Evolutionary conservation across 2,888 invertebrate genomes (phyloP), one percentile per base, ranked within the genome.

Genomic region (Auanema freiburgensis): DNA sequence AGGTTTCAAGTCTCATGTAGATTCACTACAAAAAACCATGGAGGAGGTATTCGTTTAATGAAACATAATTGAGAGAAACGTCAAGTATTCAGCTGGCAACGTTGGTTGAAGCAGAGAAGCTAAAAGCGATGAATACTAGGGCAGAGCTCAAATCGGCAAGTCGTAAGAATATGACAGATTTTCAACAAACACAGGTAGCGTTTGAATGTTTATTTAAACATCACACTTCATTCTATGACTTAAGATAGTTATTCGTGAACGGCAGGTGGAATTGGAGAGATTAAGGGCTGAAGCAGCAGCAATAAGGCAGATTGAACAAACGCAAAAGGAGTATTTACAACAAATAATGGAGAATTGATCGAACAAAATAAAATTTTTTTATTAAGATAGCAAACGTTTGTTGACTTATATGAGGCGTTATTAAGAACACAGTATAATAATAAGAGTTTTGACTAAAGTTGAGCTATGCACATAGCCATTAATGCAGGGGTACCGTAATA

Each of bases 221-320:
- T 10, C 16, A 16, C 21, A 46, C 16, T 16, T 46, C 16, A 46
- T 46, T 21, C 46, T 18, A 16, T 46, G 46, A 11, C 33, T 54
- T 5, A 46, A 69, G 69, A 63, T 66, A 25, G 44, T 66, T 1
- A 63, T 69, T 14, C 43, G 69, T 5, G 66, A 69, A 33, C 40
- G 60, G 23, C 60, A 69, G 44, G 69, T 66, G n/a, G 66, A 69
- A 24, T 41, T 63, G 50, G 66, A 69, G 18, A 25, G 69, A 18
- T 59, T 69, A 14, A 51, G 66, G 10, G 65, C 61, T 16, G 66
- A 66, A 33, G 49, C 61, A 33, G 51, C 60, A 6, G 66, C 69
- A 12, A 64, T 64, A 0, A 59, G 55, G 12, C 41, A 55, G 49
- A 59, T 65, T 14, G 62, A 65, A 42, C 18, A 16, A 12, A 57